Evolutionary conservation across 2,113 vertebrate genomes (phyloP), one percentile per base, ranked within the genome.

Genomic region (Thalassarche chlororhynchos): DNA sequence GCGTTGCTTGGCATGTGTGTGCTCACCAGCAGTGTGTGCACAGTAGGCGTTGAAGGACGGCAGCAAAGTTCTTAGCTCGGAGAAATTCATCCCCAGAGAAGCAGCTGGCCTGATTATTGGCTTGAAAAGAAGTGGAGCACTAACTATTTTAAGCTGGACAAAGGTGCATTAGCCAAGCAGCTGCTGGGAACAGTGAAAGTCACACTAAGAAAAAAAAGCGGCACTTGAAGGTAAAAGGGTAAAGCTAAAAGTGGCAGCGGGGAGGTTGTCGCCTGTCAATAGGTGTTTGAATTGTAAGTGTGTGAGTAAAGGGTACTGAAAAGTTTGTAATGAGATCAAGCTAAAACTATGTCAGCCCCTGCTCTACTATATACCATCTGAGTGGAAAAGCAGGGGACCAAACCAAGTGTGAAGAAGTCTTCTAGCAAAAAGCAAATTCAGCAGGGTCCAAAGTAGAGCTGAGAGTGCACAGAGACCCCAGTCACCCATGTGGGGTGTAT

Each of bases 1-100:
- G 32, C 25, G 26, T 8, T 42, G 25, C 49, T 32, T 47, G 44
- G 25, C 24, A 44, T 0, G 0, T 38, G 28, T 15, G 40, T 2
- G 1, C 14, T 46, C 44, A 19, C 36, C 32, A 57, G 68, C 42
- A 51, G 17, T 5, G 12, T 36, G 3, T 44, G 29, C 47, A 26
- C 7, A 32, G 49, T 3, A 47, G 12, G 36, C 14, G 2, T 6
- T 34, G 31, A 79, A 80, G 31, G 28, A 84, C 0, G 5, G 10
- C 44, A 77, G 29, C 19, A 61, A 81, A 25, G 5, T 17, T 64
- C 68, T 57, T 65, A 31, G 54, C 54, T 82, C 8, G 60, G 57
- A 87, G 10, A 20, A 89, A 44, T 38, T 61, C 1, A 1, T 21
- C 24, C 40, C 34, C 49, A 83, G 80, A 70, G 84, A 52, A 71